Conservation (phyloP, 2,888 invertebrate genomes). For the Euplexia lucipara region DNA sequence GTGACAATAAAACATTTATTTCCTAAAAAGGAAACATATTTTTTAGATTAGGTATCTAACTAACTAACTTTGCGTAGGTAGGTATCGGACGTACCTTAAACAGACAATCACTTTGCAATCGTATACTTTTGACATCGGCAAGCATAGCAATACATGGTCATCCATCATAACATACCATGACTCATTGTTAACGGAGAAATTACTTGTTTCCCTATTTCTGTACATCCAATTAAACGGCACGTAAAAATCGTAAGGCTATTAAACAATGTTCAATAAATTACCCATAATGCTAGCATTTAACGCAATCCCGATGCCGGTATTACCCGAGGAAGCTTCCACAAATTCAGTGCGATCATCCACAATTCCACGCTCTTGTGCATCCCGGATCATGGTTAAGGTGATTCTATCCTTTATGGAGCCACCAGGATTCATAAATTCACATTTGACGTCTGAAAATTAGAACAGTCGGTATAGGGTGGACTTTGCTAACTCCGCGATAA, state of each 20-base stretch:
- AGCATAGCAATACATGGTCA: too few relatives aligned
- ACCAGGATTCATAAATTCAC: conserved; percentile 98
- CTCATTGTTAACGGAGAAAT: too few relatives aligned
- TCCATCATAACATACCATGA: too few relatives aligned
- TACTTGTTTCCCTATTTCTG: not conserved
- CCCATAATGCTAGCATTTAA: conserved; percentile 94
- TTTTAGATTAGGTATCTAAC: conserved; percentile 1
- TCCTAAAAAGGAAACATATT: conserved; percentile 77
- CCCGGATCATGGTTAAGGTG: conserved; percentile 96
- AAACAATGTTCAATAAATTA: conserved; percentile 31
- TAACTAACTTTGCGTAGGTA: too few relatives aligned
- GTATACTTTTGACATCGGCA: too few relatives aligned
- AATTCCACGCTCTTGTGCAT: conserved; percentile 95
- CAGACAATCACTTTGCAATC: too few relatives aligned
- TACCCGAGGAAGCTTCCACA: conserved; percentile 98
- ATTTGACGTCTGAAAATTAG: conserved; percentile 95
- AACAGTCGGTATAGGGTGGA: not conserved
- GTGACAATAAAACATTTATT: conserved; percentile 98
- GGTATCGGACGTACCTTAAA: too few relatives aligned
- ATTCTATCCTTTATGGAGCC: conserved; percentile 98
- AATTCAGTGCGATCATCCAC: conserved; percentile 96
- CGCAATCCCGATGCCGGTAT: conserved; percentile 96
- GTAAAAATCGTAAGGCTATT: too few relatives aligned
- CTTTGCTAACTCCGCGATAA: too few relatives aligned
- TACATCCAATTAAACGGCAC: too few relatives aligned